Evolutionary conservation across 2,797 vertebrate species (phyloP).

Genomic region (Ibycter americanus): DNA sequence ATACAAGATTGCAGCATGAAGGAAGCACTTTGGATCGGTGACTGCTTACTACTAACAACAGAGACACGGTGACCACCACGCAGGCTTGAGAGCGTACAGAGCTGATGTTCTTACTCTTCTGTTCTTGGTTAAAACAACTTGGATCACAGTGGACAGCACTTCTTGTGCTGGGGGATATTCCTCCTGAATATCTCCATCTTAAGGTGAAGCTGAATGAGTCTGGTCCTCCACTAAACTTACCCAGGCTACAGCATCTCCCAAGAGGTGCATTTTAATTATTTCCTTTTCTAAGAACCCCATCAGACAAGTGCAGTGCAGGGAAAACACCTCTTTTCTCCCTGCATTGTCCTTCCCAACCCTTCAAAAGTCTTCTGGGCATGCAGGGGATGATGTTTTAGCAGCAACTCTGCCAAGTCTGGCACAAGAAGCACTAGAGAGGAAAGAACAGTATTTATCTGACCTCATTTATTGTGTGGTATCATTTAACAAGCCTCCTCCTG

Average conservation of each 20-base stretch:
- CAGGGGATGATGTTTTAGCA: not conserved
- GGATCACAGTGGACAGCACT: accelerated
- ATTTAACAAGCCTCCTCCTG: not conserved
- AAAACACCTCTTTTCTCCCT: not conserved
- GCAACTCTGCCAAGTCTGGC: not conserved
- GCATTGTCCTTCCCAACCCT: not conserved
- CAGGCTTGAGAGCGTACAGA: not conserved
- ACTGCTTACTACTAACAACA: not conserved
- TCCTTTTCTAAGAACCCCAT: not conserved
- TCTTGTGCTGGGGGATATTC: not conserved
- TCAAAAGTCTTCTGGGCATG: not conserved
- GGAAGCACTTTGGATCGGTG: not conserved
- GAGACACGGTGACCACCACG: accelerated
- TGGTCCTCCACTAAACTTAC: not conserved
- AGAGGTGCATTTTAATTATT: not conserved
- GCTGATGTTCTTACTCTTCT: not conserved
- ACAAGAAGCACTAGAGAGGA: not conserved
- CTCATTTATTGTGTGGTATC: not conserved
- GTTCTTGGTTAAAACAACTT: too few relatives aligned
- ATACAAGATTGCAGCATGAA: not conserved
- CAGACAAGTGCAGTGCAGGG: accelerated
- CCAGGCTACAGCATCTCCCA: not conserved
- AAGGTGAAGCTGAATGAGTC: not conserved
- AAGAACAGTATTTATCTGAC: not conserved
- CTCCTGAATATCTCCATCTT: not conserved